Conservation (phyloP, 2,888 invertebrate genomes). For the Diploptera punctata region DNA sequence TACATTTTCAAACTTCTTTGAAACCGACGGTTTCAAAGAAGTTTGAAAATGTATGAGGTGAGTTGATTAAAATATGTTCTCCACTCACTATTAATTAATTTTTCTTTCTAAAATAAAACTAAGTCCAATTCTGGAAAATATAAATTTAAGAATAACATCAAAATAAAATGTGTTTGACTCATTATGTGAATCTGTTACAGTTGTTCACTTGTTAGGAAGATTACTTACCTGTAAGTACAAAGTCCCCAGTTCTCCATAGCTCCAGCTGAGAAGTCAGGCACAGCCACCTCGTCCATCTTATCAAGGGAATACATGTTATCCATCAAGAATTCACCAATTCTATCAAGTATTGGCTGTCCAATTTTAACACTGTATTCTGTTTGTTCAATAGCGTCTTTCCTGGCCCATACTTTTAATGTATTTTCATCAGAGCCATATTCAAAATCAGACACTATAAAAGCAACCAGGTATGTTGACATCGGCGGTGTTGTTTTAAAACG, state of each 20-base stretch:
- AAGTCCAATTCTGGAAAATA: no score
- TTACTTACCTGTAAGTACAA: conserved; percentile 71
- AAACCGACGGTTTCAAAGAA: no score
- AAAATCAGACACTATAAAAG: conserved; percentile 51
- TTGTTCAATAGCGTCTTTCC: conserved; percentile 46
- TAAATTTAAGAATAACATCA: no score
- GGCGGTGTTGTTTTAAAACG: conserved; percentile 57
- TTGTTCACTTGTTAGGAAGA: no score
- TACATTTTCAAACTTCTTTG: no score
- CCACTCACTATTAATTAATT: no score
- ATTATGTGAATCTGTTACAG: no score
- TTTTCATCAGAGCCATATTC: background rate
- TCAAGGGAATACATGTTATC: conserved; percentile 54
- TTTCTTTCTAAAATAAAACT: no score
- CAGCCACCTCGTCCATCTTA: conserved; percentile 57
- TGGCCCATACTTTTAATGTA: conserved; percentile 29
- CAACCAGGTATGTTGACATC: conserved; percentile 70
- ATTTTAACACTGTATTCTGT: conserved; percentile 57
- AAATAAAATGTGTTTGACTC: no score
- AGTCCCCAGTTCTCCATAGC: conserved; percentile 79
- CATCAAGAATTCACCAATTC: conserved; percentile 53
- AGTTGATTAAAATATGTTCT: no score
- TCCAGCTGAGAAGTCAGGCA: conserved; percentile 51
- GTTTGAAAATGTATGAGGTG: no score
- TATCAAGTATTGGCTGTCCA: conserved; percentile 50